A percentile compares a stretch with the other conserved stretches of the same genome.
Conservation (phyloP, 2,113 vertebrate species). For the Ceratotherium simum region DNA sequence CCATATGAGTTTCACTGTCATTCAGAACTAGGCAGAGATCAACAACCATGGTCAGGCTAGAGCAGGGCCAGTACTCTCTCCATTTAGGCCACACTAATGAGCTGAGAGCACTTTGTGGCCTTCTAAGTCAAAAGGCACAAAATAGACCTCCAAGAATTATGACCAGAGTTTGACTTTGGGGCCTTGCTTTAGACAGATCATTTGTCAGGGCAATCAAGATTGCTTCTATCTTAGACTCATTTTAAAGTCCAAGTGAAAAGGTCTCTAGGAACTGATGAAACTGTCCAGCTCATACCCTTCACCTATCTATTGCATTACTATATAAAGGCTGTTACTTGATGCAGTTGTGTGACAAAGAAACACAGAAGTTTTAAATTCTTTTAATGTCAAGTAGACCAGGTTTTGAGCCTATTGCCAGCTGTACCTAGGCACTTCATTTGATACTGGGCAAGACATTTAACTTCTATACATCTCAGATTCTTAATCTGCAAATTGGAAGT, state of each 20-base stretch:
- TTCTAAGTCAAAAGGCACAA: conserved; percentile 56
- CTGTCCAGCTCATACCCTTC: not conserved
- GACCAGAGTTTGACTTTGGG: not conserved
- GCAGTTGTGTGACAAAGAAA: not conserved
- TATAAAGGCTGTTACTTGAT: not conserved
- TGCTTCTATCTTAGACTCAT: not conserved
- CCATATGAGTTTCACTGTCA: not conserved
- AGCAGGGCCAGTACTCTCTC: not conserved
- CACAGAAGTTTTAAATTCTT: not conserved
- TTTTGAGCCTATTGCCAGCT: not conserved
- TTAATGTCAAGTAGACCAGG: not conserved
- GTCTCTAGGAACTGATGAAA: conserved; percentile 3
- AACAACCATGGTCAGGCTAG: not conserved
- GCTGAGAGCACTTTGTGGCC: not conserved
- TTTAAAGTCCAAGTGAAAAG: conserved; percentile 26
- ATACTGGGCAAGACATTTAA: not conserved
- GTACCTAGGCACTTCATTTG: not conserved
- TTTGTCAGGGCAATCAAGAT: conserved; percentile 11
- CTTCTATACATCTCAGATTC: not conserved
- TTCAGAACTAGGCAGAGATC: not conserved
- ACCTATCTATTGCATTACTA: not conserved
- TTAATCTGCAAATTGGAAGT: not conserved
- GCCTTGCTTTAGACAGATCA: conserved; percentile 9
- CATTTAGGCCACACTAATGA: not conserved
- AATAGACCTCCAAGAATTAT: conserved; percentile 57